phyloP scores from a whole-genome alignment of 23 tunicate species.

The Pegea sp. region DNA sequence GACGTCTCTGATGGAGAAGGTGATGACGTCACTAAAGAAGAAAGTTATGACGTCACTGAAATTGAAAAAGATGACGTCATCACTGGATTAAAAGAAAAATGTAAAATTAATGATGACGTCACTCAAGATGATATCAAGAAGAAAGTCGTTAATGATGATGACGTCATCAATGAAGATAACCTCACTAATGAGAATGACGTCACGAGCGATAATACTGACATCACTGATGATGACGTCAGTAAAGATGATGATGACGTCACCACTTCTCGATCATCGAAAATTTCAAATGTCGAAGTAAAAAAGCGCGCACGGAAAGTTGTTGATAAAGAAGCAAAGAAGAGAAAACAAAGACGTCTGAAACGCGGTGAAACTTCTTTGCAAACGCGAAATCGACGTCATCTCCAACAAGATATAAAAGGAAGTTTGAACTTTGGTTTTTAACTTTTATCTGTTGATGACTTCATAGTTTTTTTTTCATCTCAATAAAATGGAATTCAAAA shows the following conservation, averaged over 20 bases:
- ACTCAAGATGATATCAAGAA: background rate
- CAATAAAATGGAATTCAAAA: too few species aligned
- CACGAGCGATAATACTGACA: too few species aligned
- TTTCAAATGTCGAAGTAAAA: too few species aligned
- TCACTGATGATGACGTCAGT: too few species aligned
- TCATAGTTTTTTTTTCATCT: too few species aligned
- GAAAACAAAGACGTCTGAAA: background rate
- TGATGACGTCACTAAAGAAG: background rate
- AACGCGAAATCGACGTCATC: background rate
- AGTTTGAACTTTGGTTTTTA: background rate
- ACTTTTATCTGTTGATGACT: too few species aligned
- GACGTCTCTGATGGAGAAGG: background rate
- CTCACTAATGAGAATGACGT: too few species aligned
- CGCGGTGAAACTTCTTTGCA: background rate
- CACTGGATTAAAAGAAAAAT: background rate
- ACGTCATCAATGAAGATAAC: too few species aligned
- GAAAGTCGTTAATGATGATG: background rate
- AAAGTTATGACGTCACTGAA: background rate
- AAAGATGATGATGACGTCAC: too few species aligned
- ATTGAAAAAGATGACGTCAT: background rate
- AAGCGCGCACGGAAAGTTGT: too few species aligned
- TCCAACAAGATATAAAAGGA: background rate
- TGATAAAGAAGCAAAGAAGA: background rate
- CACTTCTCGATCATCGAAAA: too few species aligned
- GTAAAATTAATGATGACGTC: background rate